These are phyloP conservation scores for Orchesella flavescens DNA, from an alignment of 2,888 invertebrate species.

Conservation along the genomic window DNA sequence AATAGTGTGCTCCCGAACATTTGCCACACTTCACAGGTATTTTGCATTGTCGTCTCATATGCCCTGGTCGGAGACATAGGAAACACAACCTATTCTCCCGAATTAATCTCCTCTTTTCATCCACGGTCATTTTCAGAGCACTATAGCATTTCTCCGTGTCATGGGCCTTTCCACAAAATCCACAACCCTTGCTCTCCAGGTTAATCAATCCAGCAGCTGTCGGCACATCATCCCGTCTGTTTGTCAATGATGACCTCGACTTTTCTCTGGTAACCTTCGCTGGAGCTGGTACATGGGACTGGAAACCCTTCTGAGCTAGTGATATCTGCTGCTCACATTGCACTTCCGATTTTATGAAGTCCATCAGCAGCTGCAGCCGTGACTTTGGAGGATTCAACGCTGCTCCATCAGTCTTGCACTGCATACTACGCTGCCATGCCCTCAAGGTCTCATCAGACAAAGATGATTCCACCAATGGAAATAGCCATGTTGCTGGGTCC, in stretches of 20 bases:
- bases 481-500: too few relatives aligned
- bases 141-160: neutral
- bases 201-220: neutral
- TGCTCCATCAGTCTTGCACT: neutral
- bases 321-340: too few relatives aligned
- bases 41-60: too few relatives aligned
- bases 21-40: too few relatives aligned
- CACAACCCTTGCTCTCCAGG: neutral
- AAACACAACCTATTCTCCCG: neutral
- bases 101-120: neutral
- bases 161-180: slow-evolving; percentile 4
- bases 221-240: neutral
- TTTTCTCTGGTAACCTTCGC: neutral
- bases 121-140: neutral
- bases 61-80: too few relatives aligned
- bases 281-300: neutral
- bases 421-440: slow-evolving; percentile 68
- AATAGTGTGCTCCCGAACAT: too few relatives aligned
- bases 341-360: slow-evolving; percentile 16
- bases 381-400: neutral
- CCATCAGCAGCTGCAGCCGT: slow-evolving; percentile 16
- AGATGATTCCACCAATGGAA: slow-evolving; percentile 72
- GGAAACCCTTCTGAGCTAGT: too few relatives aligned
- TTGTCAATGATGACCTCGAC: neutral
- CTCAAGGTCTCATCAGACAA: slow-evolving; percentile 71